Evolutionary conservation across 2,113 vertebrate species (phyloP).

Genomic region (Ptilorrhoa leucosticta): DNA sequence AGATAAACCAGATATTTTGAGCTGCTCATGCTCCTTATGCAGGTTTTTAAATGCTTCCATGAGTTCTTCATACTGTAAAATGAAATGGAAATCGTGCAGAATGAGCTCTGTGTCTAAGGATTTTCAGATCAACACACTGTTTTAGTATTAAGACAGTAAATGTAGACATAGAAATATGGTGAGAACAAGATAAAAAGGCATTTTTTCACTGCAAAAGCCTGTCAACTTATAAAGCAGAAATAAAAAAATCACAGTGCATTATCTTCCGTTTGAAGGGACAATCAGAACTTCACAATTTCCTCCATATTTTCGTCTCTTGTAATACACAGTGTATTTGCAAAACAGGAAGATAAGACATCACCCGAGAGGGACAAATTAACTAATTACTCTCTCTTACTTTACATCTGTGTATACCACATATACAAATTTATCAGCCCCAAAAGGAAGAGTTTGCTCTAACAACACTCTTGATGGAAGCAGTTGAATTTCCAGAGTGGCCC

Average conservation of each 20-base stretch:
- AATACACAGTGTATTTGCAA: neutral
- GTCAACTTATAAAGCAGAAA: neutral
- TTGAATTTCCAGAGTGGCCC: neutral
- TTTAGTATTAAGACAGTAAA: neutral
- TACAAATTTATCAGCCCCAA: neutral
- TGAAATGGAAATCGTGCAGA: conserved; percentile 15
- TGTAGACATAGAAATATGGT: neutral
- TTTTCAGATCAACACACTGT: neutral
- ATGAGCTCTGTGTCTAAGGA: neutral
- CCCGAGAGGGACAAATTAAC: neutral
- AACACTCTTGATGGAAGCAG: neutral
- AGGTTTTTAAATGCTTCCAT: conserved; percentile 93
- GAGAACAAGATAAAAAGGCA: neutral
- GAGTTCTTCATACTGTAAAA: conserved; percentile 90
- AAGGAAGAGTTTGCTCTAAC: neutral
- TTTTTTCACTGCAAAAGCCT: neutral
- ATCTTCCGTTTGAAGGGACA: neutral
- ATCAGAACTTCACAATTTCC: neutral
- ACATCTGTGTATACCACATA: neutral
- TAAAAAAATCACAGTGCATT: neutral
- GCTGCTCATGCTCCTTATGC: conserved; percentile 94
- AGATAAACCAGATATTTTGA: conserved; percentile 92
- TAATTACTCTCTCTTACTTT: neutral
- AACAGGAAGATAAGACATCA: neutral
- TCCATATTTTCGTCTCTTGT: neutral